Percentiles rank a stretch among this genome's conserved stretches.
These are phyloP conservation scores for Chaetops frenatus DNA, from an alignment of 2,113 vertebrate genomes.

Conservation along the genomic window DNA sequence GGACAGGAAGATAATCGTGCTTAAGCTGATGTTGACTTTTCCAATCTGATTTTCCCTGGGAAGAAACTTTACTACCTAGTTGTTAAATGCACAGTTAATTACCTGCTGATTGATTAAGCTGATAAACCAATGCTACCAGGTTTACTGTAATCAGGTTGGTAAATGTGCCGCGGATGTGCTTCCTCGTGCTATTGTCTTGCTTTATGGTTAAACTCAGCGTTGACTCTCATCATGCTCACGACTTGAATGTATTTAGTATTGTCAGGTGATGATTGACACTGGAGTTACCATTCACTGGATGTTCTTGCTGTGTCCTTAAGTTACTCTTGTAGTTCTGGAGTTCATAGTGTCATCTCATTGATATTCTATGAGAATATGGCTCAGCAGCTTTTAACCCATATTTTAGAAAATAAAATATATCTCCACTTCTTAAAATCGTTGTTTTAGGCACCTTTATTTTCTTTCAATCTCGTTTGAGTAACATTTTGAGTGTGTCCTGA, in stretches of 20 bases:
- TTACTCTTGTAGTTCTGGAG: background rate
- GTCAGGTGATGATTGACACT: background rate
- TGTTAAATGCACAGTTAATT: constrained; percentile 39
- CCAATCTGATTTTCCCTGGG: constrained; percentile 39
- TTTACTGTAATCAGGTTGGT: background rate
- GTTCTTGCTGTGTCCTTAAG: background rate
- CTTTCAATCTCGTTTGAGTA: background rate
- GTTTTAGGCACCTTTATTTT: background rate
- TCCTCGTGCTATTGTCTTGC: background rate
- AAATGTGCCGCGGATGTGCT: background rate
- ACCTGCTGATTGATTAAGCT: constrained; percentile 40
- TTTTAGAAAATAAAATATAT: background rate
- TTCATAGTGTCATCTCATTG: background rate
- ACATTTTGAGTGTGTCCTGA: background rate
- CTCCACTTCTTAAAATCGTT: background rate
- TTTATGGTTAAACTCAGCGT: background rate
- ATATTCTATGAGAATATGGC: background rate
- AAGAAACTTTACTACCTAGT: constrained; percentile 35
- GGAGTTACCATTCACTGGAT: background rate
- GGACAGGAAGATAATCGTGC: constrained; percentile 31
- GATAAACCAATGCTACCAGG: constrained; percentile 7
- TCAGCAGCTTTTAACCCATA: background rate
- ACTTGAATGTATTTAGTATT: background rate
- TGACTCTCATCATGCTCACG: accelerated
- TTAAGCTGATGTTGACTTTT: constrained; percentile 59